Base-by-base conservation (phyloP, 2,797 vertebrate genomes). In the Rhabdomys pumilio region DNA sequence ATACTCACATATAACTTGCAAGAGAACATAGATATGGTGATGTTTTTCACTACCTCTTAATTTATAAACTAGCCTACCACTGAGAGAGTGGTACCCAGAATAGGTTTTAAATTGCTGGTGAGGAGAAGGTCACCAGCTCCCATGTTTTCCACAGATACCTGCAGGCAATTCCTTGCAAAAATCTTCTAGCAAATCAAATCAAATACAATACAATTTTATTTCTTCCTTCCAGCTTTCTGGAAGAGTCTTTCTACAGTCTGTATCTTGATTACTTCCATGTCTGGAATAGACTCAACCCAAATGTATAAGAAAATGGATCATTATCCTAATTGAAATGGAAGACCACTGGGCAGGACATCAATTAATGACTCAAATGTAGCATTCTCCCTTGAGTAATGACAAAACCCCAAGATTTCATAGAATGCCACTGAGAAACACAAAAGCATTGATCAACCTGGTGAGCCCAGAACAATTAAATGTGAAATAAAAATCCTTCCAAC, bases 351-450 rank as follows among this genome's bases (percentile, higher is more conserved):
- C 13, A 89, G 57, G n/a, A 69, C 38, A 72, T 95, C 81, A 92
- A 8, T 92, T 82, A 72, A 53, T 55, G 50, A 75, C 31, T 55
- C 81, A 89, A 88, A 79, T 6, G 50, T 61, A 92, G 92, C 81
- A 17, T 76, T 96, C 50, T 96, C 92, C 65, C 1, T 44, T 96
- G 81, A 94, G 92, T 90, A 26, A 93, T 57, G 88, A 93, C 50
- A 89, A 63, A 96, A 79, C 79, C 75, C 69, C 15, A 65, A 85
- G 79, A 79, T 90, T 92, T 94, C 57, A 90, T 92, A 79, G 89
- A 96, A 93, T 63, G 38, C 57, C 63, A 29, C 73, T 17, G 20
- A 82, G 50, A 50, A 73, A 44, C 57, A 89, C 67, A 85, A 95
- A 92, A 22, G 26, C 67, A 55, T 72, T 69, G 73, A 81, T 79